Percentiles rank a stretch among this genome's conserved stretches.
These are phyloP conservation scores for Notamacropus eugenii DNA, from an alignment of 2,797 vertebrate genomes.

Conservation along the genomic window DNA sequence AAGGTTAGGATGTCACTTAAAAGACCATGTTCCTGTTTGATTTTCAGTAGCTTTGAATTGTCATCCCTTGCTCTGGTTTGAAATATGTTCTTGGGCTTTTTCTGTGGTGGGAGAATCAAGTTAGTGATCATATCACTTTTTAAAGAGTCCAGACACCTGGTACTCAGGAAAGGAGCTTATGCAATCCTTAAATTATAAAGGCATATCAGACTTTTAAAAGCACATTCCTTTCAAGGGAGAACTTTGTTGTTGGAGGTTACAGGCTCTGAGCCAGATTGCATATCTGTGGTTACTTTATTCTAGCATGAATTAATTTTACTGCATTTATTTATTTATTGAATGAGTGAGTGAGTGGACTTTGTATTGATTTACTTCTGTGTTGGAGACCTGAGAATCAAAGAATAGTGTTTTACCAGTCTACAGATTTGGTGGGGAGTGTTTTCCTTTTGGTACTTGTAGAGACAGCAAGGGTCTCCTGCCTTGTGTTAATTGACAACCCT, in stretches of 20 bases:
- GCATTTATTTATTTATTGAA: neutral
- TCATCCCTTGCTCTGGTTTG: conserved; percentile 44
- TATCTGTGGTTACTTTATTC: conserved; percentile 40
- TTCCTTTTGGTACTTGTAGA: neutral
- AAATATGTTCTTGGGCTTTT: conserved; percentile 21
- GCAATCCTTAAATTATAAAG: conserved; percentile 39
- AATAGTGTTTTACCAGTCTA: neutral
- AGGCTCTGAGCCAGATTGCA: conserved; percentile 26
- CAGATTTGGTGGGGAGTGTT: neutral
- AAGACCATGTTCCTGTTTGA: conserved; percentile 7
- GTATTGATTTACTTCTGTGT: neutral
- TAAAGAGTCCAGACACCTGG: neutral
- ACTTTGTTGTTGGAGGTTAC: conserved; percentile 50
- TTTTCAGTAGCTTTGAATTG: conserved; percentile 37
- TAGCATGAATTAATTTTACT: neutral
- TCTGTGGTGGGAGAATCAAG: neutral
- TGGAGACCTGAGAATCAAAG: conserved; percentile 2
- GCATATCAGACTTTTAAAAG: conserved; percentile 17
- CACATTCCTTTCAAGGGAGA: conserved; percentile 41
- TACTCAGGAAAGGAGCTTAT: neutral
- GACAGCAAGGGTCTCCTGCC: conserved; percentile 7
- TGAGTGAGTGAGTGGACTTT: neutral
- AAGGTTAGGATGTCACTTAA: neutral
- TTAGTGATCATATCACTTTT: neutral
- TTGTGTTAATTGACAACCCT: conserved; percentile 17